A percentile compares a stretch with the other conserved stretches of the same genome.
phyloP scores from a whole-genome alignment of 2,888 invertebrate species.

The Machimus atricapillus region DNA sequence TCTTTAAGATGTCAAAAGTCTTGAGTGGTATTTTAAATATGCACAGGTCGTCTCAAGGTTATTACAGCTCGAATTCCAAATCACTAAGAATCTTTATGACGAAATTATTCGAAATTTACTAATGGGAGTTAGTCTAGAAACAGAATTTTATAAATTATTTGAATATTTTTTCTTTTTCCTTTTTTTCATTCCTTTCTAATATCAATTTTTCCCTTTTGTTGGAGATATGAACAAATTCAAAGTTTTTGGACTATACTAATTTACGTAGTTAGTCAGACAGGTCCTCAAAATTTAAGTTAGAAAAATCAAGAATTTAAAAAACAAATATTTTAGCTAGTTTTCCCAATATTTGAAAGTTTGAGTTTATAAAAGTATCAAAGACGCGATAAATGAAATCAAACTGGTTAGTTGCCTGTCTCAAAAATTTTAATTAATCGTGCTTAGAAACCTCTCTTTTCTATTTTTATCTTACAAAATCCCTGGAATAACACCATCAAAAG shows the following conservation, averaged over 20 bases:
- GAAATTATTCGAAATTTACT: no score
- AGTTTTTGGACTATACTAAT: not conserved
- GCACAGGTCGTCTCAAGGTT: no score
- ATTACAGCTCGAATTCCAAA: no score
- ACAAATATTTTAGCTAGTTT: not conserved
- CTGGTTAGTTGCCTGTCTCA: not conserved
- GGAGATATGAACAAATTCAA: no score
- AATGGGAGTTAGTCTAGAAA: no score
- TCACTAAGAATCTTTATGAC: no score
- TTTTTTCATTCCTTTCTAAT: no score
- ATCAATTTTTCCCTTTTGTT: not conserved
- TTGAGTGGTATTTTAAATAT: no score
- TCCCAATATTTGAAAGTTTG: not conserved
- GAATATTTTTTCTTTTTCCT: no score
- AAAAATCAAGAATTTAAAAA: not conserved
- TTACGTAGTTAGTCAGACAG: not conserved
- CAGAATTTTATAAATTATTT: no score
- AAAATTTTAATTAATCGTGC: not conserved
- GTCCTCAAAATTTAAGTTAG: not conserved
- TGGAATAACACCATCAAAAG: not conserved
- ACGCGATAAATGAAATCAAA: not conserved
- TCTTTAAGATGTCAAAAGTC: no score
- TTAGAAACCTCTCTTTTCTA: not conserved
- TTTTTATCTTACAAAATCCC: not conserved
- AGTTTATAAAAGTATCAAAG: not conserved